Evolutionary conservation across 2,888 invertebrate species (phyloP).

Genomic region (Acrobasis repandana): DNA sequence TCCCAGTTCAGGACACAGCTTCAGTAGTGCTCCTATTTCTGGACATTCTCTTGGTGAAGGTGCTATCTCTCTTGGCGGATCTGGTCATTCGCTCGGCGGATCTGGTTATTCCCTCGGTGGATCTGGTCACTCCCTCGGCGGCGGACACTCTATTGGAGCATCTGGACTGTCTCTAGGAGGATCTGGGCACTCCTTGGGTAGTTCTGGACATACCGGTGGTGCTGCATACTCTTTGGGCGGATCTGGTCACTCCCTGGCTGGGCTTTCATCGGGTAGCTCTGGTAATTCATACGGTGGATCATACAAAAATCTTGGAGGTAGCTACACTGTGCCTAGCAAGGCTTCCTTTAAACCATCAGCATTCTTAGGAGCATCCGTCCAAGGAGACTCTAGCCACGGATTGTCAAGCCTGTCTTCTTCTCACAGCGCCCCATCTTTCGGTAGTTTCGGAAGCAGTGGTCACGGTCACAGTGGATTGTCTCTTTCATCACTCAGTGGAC

Average conservation of each 20-base stretch:
- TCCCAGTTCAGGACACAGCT: slow-evolving; percentile 42
- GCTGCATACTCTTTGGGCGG: slow-evolving; percentile 29
- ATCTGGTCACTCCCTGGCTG: slow-evolving; percentile 35
- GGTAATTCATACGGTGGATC: slow-evolving; percentile 49
- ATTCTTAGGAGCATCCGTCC: slow-evolving; percentile 67
- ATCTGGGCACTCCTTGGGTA: slow-evolving; percentile 34
- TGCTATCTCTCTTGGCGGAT: slow-evolving; percentile 23
- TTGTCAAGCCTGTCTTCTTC: slow-evolving; percentile 55
- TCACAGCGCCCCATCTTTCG: slow-evolving; percentile 56
- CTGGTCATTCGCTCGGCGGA: slow-evolving; percentile 28
- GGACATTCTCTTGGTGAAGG: slow-evolving; percentile 35
- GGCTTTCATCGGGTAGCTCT: slow-evolving; percentile 18
- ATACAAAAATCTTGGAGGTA: slow-evolving; percentile 52
- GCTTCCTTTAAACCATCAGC: slow-evolving; percentile 73
- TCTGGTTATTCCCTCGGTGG: slow-evolving; percentile 42
- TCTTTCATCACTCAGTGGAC: slow-evolving; percentile 46
- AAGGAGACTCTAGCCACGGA: slow-evolving; percentile 59
- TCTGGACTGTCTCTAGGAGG: slow-evolving; percentile 1
- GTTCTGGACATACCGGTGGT: slow-evolving; percentile 39
- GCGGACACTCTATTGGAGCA: background rate
- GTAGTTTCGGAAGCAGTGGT: slow-evolving; percentile 42
- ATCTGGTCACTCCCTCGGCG: slow-evolving; percentile 28
- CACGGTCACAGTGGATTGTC: slow-evolving; percentile 46
- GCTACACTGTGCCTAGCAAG: slow-evolving; percentile 59
- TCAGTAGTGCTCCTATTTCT: slow-evolving; percentile 38